Evolutionary conservation across 2,113 vertebrate genomes (phyloP), one percentile per base, ranked within the genome.

Genomic region (Shinisaurus crocodilurus): DNA sequence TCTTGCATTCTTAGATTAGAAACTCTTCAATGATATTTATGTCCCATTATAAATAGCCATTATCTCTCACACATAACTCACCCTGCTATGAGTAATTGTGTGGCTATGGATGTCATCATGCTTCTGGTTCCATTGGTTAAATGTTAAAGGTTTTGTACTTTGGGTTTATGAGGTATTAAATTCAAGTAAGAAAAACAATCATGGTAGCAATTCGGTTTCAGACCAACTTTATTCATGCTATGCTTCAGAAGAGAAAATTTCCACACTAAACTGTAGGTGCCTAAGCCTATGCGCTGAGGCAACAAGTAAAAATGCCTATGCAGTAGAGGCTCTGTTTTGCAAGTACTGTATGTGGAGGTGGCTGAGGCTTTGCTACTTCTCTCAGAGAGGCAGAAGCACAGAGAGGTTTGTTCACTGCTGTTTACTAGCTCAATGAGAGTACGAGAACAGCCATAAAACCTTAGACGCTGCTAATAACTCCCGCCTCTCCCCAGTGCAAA

Each of bases 321-420:
- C 0, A 3, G 86, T 63, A 92, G 50, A 27, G 27, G 87, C 63
- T 75, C 54, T 67, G 86, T 84, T 77, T 65, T 87, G 85, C 83
- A 89, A 89, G 0, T 57, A n/a, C n/a, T n/a, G n/a, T n/a, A 65
- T 10, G 77, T 0, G 0, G 90, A 92, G 57, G 48, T 70, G 87
- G 89, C 91, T 88, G 65, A 93, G 86, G 25, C 72, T 91, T 87
- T 89, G 92, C 87, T 90, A 92, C 87, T 93, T 93, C 40, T 82
- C 63, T 93, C 40, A 16, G 20, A 89, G 90, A 63, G 79, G 18
- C 0, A 3, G 50, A 40, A 6, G n/a, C 87, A 13, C 63, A 93
- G 82, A 92, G 88, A 91, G 40, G 54, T 89, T 95, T 94, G 87
- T 95, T 93, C 91, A 83, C 82, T 93, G 92, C 87, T 87, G 95